Evolutionary conservation across 2,888 invertebrate species (phyloP).

Genomic region (Penaeus monodon): DNA sequence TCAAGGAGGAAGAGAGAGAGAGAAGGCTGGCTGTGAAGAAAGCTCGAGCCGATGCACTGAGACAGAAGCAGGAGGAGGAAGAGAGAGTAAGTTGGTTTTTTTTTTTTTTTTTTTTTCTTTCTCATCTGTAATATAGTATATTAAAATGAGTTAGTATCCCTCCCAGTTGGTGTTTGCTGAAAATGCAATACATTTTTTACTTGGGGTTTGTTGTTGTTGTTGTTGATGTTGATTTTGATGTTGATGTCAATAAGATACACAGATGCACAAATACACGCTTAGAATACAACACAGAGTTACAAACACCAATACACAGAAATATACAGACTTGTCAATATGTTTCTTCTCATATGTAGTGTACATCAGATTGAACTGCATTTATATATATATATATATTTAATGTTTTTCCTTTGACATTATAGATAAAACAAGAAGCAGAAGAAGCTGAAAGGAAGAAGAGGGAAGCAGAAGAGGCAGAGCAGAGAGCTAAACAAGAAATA

Average conservation of each 20-base stretch:
- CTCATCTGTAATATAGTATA: not conserved
- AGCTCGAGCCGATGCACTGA: conserved; percentile 81
- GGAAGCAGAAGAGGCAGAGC: conserved; percentile 61
- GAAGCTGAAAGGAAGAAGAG: conserved; percentile 52
- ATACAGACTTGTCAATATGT: no score
- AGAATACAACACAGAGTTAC: no score
- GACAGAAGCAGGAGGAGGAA: conserved; percentile 86
- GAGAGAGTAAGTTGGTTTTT: conserved; percentile 75
- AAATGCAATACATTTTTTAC: no score
- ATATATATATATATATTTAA: no score
- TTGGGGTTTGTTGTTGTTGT: no score
- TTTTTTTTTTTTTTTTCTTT: not conserved
- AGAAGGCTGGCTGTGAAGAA: conserved; percentile 88
- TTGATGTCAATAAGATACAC: no score
- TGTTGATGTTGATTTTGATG: no score
- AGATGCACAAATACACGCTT: no score
- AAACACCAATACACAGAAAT: no score
- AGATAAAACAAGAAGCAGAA: conserved; percentile 54
- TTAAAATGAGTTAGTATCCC: not conserved
- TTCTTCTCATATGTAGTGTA: no score
- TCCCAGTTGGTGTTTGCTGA: no score
- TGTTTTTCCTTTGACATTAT: not conserved
- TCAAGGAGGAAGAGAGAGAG: conserved; percentile 94
- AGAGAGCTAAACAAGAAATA: conserved; percentile 53
- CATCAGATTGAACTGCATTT: no score